Evolutionary conservation across 2,797 vertebrate genomes (phyloP).

Genomic region (Nannoperca obscura): DNA sequence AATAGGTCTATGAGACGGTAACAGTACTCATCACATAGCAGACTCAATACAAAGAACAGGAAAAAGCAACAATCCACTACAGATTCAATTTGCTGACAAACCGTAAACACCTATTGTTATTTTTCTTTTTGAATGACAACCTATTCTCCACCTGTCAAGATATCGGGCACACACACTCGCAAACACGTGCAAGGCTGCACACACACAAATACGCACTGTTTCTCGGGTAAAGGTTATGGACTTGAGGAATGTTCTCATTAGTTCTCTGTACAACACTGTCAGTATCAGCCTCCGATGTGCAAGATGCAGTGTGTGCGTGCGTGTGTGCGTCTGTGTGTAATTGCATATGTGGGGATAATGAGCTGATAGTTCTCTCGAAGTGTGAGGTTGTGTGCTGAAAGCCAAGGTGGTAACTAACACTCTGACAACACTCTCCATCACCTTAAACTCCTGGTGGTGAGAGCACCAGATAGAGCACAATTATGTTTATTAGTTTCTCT

Average conservation of each 20-base stretch:
- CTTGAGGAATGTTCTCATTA: constrained; percentile 80
- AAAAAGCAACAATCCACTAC: constrained; percentile 21
- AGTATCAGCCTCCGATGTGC: constrained; percentile 38
- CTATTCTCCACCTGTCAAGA: constrained; percentile 61
- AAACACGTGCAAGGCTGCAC: not conserved
- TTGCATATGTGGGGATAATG: constrained; percentile 65
- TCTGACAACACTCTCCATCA: constrained; percentile 68
- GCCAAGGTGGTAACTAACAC: constrained; percentile 66
- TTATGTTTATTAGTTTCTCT: constrained; percentile 68
- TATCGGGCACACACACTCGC: constrained; percentile 23
- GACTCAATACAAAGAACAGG: not conserved
- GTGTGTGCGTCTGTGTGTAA: constrained; percentile 8
- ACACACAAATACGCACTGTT: constrained; percentile 11
- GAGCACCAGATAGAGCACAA: constrained; percentile 53
- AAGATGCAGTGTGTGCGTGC: constrained; percentile 25
- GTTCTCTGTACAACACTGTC: constrained; percentile 61
- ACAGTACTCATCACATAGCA: constrained; percentile 16
- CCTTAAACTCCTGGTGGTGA: constrained; percentile 59
- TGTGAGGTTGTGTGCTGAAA: constrained; percentile 58
- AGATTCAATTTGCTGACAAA: constrained; percentile 66
- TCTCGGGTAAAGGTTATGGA: constrained; percentile 75
- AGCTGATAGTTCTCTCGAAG: constrained; percentile 53
- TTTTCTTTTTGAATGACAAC: constrained; percentile 66
- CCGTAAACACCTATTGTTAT: constrained; percentile 58
- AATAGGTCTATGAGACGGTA: constrained; percentile 4